Evolutionary conservation across 2,888 invertebrate species (phyloP).

Genomic region (Brachypterus glaber): DNA sequence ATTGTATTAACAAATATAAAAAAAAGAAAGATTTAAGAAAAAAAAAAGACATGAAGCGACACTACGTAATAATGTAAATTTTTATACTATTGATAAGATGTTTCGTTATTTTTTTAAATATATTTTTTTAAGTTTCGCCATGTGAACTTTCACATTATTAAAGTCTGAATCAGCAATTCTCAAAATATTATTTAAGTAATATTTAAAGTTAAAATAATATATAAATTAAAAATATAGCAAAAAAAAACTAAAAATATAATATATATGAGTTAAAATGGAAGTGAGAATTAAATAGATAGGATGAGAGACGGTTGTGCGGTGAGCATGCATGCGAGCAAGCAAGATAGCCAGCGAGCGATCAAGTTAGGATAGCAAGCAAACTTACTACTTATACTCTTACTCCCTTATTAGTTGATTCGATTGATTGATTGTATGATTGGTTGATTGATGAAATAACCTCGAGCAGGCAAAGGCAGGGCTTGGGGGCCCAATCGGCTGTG

Average conservation of each 20-base stretch:
- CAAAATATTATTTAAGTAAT: slow-evolving; percentile 42
- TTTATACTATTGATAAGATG: slow-evolving; percentile 35
- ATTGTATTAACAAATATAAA: no score
- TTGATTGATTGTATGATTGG: no score
- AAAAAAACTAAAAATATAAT: slow-evolving; percentile 30
- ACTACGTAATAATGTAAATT: slow-evolving; percentile 34
- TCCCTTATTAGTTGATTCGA: no score
- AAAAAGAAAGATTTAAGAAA: no score
- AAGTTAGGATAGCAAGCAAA: no score
- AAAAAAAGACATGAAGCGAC: slow-evolving; percentile 39
- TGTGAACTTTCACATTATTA: slow-evolving; percentile 40
- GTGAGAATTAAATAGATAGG: slow-evolving; percentile 28
- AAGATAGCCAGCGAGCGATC: slow-evolving; percentile 9
- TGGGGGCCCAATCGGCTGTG: slow-evolving; percentile 41
- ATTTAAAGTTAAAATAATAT: slow-evolving; percentile 32
- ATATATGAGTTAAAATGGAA: slow-evolving; percentile 24
- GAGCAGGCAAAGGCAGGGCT: slow-evolving; percentile 24
- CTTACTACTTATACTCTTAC: no score
- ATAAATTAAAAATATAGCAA: slow-evolving; percentile 32
- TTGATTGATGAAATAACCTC: no score
- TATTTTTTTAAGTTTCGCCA: slow-evolving; percentile 40
- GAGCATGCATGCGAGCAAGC: slow-evolving; percentile 20
- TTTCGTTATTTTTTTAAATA: slow-evolving; percentile 39
- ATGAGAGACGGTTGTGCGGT: slow-evolving; percentile 22
- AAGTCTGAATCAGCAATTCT: slow-evolving; percentile 45